Conservation (phyloP, 2,888 invertebrate species). For the Hymenopus coronatus region DNA sequence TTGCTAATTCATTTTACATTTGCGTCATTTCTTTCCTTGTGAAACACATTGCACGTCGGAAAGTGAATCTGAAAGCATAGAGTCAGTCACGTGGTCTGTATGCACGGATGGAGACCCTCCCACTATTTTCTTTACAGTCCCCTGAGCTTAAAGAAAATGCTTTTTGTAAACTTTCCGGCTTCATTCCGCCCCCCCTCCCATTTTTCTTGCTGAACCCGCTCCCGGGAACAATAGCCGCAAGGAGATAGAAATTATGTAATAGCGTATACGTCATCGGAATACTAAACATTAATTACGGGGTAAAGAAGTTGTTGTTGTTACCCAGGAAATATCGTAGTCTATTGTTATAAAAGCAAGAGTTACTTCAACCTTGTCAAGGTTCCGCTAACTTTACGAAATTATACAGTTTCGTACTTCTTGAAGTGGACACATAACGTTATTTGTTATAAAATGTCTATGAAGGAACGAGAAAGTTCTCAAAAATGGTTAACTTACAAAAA, state of each 20-base stretch:
- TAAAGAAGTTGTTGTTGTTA: not conserved
- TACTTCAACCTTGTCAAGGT: not conserved
- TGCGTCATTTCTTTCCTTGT: too few relatives aligned
- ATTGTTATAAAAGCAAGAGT: not conserved
- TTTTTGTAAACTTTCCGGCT: not conserved
- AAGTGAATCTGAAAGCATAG: too few relatives aligned
- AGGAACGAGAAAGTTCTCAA: too few relatives aligned
- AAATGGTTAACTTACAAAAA: too few relatives aligned
- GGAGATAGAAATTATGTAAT: not conserved
- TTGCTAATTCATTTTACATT: too few relatives aligned
- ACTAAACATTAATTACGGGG: not conserved
- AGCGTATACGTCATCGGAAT: not conserved
- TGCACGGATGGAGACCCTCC: not conserved
- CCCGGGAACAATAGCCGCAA: not conserved
- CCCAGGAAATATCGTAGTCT: not conserved
- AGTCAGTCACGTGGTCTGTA: not conserved
- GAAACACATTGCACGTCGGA: too few relatives aligned
- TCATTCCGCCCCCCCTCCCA: not conserved
- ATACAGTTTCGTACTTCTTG: too few relatives aligned
- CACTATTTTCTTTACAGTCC: not conserved
- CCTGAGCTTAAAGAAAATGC: not conserved
- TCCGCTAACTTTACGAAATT: not conserved
- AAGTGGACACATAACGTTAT: too few relatives aligned
- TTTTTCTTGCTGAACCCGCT: not conserved
- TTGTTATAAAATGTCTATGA: too few relatives aligned